Base-by-base conservation (phyloP, 2,888 invertebrate genomes). In the Hypolimnas misippus region DNA sequence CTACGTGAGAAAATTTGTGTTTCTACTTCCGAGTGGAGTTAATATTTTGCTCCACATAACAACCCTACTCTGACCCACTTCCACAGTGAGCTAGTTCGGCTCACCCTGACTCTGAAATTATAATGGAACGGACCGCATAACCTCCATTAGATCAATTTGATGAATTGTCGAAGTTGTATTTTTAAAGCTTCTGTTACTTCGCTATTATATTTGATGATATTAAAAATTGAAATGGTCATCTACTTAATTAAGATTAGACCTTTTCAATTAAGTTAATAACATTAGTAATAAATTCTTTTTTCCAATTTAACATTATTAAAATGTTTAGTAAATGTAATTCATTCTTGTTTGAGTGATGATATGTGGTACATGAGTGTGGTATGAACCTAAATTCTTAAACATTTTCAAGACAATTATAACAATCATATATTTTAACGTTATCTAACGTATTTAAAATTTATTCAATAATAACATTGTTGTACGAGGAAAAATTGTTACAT, bases 71-170 rank as follows among this genome's bases (percentile, higher is more conserved):
- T 68, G 75, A 70, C 72, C 71, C 61, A 73, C 58, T 72, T 71
- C 62, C 67, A 64, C 61, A 65, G 31, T 65, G 65, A 57, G 65
- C 69, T 68, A 70, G 63, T 70, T 68, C 59, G 52, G 57, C 42
- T 73, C 69, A 73, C 71, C 72, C 73, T 73, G 73, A 73, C 71
- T 69, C 69, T 74, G 72, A 76, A 75, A 73, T 73, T 71, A 71
- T 71, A 73, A 74, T 71, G 70, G 70, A 69, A 66, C 62, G 65
- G 65, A 68, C 66, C 63, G 71, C 57, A 62, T 70, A 71, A 70
- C 69, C 67, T 73, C 71, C 67, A 69, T 68, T 69, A 67, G 67
- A 64, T 63, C 66, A 66, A 69, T 68, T 68, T 70, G 69, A 68
- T 65, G 58, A 64, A 66, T 59, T 57, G 61, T 46, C 58, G 46